Evolutionary conservation across 2,113 vertebrate species (phyloP).

Genomic region (Anguilla japonica): DNA sequence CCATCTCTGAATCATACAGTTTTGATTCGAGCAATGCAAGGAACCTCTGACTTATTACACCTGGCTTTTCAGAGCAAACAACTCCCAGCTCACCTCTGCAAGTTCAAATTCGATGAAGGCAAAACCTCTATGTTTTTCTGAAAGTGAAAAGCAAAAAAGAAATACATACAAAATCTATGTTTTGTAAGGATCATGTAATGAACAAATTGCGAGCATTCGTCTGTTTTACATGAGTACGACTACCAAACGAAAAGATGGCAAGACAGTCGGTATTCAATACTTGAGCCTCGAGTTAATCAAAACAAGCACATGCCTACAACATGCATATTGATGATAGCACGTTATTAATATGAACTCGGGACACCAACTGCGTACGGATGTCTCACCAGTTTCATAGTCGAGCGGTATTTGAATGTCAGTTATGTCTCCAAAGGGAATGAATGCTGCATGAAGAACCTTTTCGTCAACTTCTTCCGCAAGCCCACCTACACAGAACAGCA

Average conservation of each 20-base stretch:
- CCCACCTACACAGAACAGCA: constrained; percentile 72
- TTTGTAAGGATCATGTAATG: no score
- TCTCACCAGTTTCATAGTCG: constrained; percentile 92
- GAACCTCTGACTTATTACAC: no score
- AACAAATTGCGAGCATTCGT: no score
- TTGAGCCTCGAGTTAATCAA: no score
- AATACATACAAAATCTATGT: no score
- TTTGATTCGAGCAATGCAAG: no score
- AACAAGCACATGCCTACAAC: no score
- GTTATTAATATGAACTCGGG: not conserved
- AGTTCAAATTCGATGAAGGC: constrained; percentile 94
- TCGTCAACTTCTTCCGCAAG: constrained; percentile 96
- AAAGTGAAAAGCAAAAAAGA: constrained; percentile 12
- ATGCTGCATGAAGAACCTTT: constrained; percentile 91
- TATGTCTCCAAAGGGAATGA: constrained; percentile 94
- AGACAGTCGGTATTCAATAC: no score
- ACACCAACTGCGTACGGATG: not conserved
- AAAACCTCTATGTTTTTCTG: constrained; percentile 97
- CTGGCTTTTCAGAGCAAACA: not conserved
- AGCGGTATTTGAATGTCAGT: constrained; percentile 95
- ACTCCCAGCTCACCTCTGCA: constrained; percentile 79
- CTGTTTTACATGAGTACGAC: no score
- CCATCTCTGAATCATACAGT: no score
- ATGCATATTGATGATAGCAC: not conserved
- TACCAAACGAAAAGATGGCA: no score